Percentiles rank a stretch among this genome's conserved stretches.
Evolutionary conservation across 2,113 vertebrate species (phyloP).

Genomic region (Gnathonemus longibarbis): DNA sequence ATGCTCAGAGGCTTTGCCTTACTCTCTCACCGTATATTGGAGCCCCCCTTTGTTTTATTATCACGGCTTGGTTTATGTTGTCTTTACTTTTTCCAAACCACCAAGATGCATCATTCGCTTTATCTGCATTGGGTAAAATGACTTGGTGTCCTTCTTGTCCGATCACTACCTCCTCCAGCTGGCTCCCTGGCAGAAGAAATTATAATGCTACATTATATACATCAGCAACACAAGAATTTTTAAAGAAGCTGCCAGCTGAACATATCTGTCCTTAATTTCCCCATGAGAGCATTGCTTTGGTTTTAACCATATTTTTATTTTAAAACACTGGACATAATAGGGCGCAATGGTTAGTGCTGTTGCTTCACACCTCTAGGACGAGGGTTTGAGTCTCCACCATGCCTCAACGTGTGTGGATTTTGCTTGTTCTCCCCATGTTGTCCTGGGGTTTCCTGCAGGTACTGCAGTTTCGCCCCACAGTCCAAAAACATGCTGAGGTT

Average conservation of each 20-base stretch:
- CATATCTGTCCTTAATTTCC: neutral
- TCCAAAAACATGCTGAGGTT: too few species aligned
- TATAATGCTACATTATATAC: neutral
- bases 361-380: too few species aligned
- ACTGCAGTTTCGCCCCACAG: too few species aligned
- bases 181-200: constrained; percentile 20
- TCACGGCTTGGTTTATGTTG: neutral
- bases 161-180: neutral
- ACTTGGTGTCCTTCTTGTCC: constrained; percentile 24
- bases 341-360: neutral
- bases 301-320: neutral
- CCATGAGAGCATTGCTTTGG: neutral
- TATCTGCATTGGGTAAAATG: neutral
- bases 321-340: neutral
- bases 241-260: neutral
- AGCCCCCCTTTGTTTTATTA: neutral
- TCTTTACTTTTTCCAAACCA: fast-evolving
- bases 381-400: too few species aligned
- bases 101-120: neutral
- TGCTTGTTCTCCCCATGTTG: too few species aligned
- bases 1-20: neutral
- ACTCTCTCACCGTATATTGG: neutral
- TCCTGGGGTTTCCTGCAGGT: too few species aligned
- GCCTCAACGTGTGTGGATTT: too few species aligned
- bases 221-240: neutral